Percentiles rank a stretch among this genome's conserved stretches.
Conservation (phyloP, 2,888 invertebrate genomes). For the Tigriopus californicus region DNA sequence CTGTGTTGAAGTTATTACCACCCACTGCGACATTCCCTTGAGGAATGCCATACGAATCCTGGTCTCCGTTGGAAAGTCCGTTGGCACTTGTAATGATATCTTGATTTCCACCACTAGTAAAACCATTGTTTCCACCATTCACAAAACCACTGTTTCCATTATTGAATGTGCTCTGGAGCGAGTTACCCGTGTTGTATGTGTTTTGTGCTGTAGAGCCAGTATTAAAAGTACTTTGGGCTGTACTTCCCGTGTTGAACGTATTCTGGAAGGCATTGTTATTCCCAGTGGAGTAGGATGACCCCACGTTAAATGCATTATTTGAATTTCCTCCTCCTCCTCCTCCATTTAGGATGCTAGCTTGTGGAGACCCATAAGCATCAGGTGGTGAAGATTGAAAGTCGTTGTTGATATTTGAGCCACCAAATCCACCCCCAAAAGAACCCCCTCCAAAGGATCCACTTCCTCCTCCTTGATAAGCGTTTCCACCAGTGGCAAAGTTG, state of each 20-base stretch:
- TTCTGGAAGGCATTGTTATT: neutral
- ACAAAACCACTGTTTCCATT: neutral
- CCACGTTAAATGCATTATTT: neutral
- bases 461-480: neutral
- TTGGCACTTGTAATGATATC: no score
- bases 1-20: neutral
- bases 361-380: neutral
- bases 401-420: no score
- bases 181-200: neutral
- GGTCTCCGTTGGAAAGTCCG: no score
- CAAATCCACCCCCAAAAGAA: no score
- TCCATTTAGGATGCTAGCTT: neutral
- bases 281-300: neutral
- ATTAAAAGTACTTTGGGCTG: no score
- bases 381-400: neutral
- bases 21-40: no score
- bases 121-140: no score
- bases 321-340: no score
- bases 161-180: neutral
- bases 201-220: neutral
- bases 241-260: no score
- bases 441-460: neutral
- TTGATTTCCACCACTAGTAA: no score
- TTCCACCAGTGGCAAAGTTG: neutral
- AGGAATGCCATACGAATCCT: no score